Evolutionary conservation across 2,797 vertebrate species (phyloP).

Genomic region (Tenualosa thibaudeaui): DNA sequence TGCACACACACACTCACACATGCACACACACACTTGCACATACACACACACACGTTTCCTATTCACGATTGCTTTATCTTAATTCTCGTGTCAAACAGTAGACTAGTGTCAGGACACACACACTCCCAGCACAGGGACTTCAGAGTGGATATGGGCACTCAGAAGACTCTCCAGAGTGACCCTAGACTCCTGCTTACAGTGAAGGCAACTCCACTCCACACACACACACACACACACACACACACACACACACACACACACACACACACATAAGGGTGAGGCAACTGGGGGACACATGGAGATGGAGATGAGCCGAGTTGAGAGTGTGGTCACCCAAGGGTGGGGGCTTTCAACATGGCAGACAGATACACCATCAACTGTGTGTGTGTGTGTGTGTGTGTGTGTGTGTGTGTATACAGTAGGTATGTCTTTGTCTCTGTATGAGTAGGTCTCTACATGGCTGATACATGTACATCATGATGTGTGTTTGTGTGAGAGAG

Average conservation of each 20-base stretch:
- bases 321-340: slow-evolving; percentile 32
- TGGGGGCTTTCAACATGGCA: background rate
- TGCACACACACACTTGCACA: background rate
- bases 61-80: slow-evolving; percentile 14
- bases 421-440: background rate
- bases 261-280: background rate
- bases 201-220: slow-evolving; percentile 51
- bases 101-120: slow-evolving; percentile 35
- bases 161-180: slow-evolving; percentile 27
- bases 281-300: background rate
- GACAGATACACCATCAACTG: background rate
- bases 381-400: background rate
- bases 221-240: slow-evolving; percentile 20
- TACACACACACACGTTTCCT: background rate
- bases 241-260: too few species aligned
- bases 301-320: background rate
- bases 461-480: background rate
- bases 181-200: slow-evolving; percentile 43
- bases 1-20: slow-evolving; percentile 1
- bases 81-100: slow-evolving; percentile 33
- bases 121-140: slow-evolving; percentile 42
- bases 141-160: slow-evolving; percentile 36
- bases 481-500: background rate
- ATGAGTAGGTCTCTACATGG: background rate
- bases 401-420: background rate